Evolutionary conservation across 2,113 vertebrate genomes (phyloP).

Genomic region (Cyanoramphus novaezelandiae): DNA sequence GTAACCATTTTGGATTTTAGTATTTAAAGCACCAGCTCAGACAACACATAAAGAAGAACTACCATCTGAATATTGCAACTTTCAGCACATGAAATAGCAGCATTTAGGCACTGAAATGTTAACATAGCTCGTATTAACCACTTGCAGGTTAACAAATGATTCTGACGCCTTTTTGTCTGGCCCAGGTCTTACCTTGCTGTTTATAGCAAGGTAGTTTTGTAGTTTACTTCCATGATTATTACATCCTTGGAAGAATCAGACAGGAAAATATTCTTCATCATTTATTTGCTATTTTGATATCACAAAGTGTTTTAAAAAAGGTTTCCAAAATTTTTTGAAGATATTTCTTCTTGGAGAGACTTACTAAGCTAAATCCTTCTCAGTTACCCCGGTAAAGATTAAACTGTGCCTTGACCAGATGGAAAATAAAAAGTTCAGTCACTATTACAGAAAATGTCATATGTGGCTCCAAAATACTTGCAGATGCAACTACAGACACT

Average conservation of each 20-base stretch:
- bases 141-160: background rate
- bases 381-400: background rate
- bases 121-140: background rate
- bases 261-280: background rate
- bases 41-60: background rate
- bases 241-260: background rate
- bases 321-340: background rate
- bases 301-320: background rate
- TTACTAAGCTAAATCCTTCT: background rate
- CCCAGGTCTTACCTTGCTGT: background rate
- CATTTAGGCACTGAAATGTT: background rate
- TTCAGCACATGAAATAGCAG: background rate
- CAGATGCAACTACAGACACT: background rate
- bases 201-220: no score
- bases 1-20: background rate
- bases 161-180: background rate
- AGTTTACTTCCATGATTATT: background rate
- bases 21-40: background rate
- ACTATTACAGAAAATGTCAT: background rate
- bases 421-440: background rate
- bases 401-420: background rate
- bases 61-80: background rate
- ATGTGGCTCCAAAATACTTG: background rate
- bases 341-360: background rate
- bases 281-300: rapidly evolving